A percentile compares a stretch with the other conserved stretches of the same genome.
These are phyloP conservation scores for Odontomyia ornata DNA, from an alignment of 2,888 invertebrate species.

Conservation along the genomic window DNA sequence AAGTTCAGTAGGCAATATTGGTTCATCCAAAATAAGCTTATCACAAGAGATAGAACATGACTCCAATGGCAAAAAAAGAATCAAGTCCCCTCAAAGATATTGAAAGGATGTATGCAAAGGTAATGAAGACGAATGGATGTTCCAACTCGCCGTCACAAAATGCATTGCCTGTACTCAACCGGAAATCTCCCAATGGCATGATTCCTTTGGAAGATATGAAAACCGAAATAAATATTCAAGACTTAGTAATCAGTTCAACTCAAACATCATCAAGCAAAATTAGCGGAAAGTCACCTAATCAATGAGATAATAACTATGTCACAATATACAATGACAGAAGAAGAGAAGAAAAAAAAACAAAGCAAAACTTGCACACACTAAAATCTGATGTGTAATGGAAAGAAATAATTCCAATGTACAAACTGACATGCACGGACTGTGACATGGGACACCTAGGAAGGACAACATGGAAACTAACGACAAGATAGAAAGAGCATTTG, in stretches of 20 bases:
- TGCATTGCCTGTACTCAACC: constrained; percentile 58
- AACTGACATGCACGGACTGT: no score
- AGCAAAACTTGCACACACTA: no score
- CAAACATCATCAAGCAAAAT: constrained; percentile 61
- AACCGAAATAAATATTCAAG: constrained; percentile 49
- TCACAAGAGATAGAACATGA: constrained; percentile 58
- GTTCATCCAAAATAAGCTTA: constrained; percentile 67
- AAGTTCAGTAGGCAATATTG: constrained; percentile 77
- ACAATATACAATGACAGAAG: constrained; percentile 71
- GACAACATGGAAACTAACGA: no score
- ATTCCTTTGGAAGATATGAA: constrained; percentile 28
- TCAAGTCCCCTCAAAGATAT: constrained; percentile 73
- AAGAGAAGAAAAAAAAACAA: no score
- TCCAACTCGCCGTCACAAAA: constrained; percentile 61
- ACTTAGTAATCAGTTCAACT: constrained; percentile 51
- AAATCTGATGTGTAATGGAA: no score
- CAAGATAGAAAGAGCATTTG: no score
- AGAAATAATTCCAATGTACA: no score
- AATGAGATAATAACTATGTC: constrained; percentile 69
- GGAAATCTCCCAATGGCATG: constrained; percentile 52
- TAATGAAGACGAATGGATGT: constrained; percentile 64
- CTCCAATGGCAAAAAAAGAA: constrained; percentile 63
- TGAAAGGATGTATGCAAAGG: constrained; percentile 91
- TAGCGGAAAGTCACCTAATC: constrained; percentile 63
- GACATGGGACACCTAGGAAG: no score